These are phyloP conservation scores for Metallyticus violacea DNA, from an alignment of 2,888 invertebrate species.

Conservation along the genomic window DNA sequence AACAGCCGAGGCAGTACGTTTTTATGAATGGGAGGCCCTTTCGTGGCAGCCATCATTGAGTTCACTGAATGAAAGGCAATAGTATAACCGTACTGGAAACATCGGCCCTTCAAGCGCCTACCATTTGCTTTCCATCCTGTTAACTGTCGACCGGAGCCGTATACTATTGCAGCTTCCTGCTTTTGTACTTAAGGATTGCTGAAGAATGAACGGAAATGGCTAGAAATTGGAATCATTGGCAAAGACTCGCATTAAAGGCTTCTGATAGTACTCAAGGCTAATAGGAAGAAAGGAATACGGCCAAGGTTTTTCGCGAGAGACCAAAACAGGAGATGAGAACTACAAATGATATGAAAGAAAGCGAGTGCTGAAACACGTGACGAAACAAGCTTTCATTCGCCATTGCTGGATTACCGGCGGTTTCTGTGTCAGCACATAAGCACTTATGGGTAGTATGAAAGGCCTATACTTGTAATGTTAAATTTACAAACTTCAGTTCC, in stretches of 20 bases:
- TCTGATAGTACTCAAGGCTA: constrained; percentile 8
- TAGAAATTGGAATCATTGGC: not conserved
- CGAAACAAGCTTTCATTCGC: too few species aligned
- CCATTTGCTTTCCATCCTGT: too few species aligned
- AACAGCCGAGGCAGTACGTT: constrained; percentile 32
- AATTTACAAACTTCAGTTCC: too few species aligned
- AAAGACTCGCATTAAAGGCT: not conserved
- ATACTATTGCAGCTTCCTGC: not conserved
- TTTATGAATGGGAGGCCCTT: constrained; percentile 35
- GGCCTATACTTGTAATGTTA: too few species aligned
- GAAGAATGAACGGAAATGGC: not conserved
- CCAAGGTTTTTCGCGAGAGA: constrained; percentile 13
- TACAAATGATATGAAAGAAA: too few species aligned
- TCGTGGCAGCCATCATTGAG: constrained; percentile 33
- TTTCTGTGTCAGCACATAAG: too few species aligned
- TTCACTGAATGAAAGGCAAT: constrained; percentile 31
- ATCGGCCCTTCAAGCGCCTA: not conserved
- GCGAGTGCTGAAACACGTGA: too few species aligned
- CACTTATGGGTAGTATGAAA: too few species aligned
- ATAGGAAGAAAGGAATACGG: constrained; percentile 10
- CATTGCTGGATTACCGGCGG: too few species aligned
- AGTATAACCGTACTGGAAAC: constrained; percentile 29
- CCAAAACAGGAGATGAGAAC: too few species aligned
- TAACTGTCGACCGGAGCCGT: too few species aligned
- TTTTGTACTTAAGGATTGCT: not conserved